Evolutionary conservation across 2,888 invertebrate genomes (phyloP), one percentile per base, ranked within the genome.

Genomic region (Acleris holmiana): DNA sequence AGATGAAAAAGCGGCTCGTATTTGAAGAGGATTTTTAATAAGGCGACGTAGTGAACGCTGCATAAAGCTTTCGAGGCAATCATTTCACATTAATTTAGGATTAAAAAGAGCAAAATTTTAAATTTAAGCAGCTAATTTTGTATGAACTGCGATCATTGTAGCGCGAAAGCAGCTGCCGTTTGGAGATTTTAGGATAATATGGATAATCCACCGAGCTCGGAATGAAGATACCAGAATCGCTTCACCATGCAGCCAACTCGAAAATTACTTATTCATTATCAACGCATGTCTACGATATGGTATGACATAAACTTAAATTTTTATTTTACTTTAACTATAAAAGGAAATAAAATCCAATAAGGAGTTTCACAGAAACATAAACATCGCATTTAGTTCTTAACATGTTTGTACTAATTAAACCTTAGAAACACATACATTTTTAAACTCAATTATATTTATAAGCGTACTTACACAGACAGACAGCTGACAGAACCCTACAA

Each of bases 101-200:
- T 82, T 79, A 82, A 84, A 83, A 85, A 80, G 77, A 79, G n/a
- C 82, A 78, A 77, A 69, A 81, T 81, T 76, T 80, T 79, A 86
- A 85, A 85, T 82, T 84, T 71, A 79, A 85, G 82, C 83, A 65
- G 60, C 59, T 65, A 74, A 83, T 86, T 88, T 84, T 84, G 78
- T 83, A 83, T 81, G 82, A 84, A 79, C 80, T 73, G 67, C 79
- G 80, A 85, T 87, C 83, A 80, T 82, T 82, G 81, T 84, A 79
- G 76, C 78, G 71, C 70, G 80, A 75, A 78, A 76, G 75, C 82
- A 78, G 79, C 82, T 86, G 85, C 77, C 79, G 80, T 79, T 84
- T 77, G 74, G 80, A 88, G 88, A 88, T 86, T 88, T 87, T 84
- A 76, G 86, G 88, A 88, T 89, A 88, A 88, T 89, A 85, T 88